Evolutionary conservation across 2,888 invertebrate species (phyloP).

Genomic region (Rhodophaea formosa): DNA sequence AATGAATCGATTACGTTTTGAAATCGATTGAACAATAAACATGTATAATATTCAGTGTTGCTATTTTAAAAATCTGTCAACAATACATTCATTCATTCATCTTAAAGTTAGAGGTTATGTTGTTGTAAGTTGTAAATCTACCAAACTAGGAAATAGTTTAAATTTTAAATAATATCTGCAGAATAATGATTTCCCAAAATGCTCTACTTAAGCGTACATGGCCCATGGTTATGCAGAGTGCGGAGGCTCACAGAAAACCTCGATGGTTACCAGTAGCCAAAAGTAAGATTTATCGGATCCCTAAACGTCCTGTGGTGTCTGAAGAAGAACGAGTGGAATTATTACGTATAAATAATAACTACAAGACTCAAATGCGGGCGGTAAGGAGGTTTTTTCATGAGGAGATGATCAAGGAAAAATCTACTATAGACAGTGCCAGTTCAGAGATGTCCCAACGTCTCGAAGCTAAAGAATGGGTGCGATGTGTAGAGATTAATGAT

Average conservation of each 20-base stretch:
- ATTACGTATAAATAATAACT: slow-evolving; percentile 85
- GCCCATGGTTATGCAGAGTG: slow-evolving; percentile 59
- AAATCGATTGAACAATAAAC: too few relatives aligned
- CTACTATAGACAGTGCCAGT: slow-evolving; percentile 74
- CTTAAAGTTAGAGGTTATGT: slow-evolving; percentile 19
- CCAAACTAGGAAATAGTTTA: neutral
- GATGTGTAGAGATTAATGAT: slow-evolving; percentile 83
- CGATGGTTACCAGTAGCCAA: slow-evolving; percentile 90
- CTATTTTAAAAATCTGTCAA: too few relatives aligned
- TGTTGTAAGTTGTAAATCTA: neutral
- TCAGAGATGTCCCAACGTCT: slow-evolving; percentile 78
- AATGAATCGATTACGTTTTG: too few relatives aligned
- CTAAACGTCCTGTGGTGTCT: slow-evolving; percentile 80
- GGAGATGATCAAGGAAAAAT: slow-evolving; percentile 75
- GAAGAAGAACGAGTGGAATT: slow-evolving; percentile 85
- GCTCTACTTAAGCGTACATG: slow-evolving; percentile 52
- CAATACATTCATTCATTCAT: slow-evolving; percentile 22
- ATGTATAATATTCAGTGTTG: too few relatives aligned
- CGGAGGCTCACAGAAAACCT: slow-evolving; percentile 84
- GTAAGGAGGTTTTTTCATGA: slow-evolving; percentile 77
- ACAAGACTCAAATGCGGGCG: slow-evolving; percentile 83
- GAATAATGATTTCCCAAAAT: slow-evolving; percentile 45
- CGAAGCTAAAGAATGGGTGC: slow-evolving; percentile 83
- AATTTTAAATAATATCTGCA: neutral
- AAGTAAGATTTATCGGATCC: slow-evolving; percentile 88